Evolutionary conservation across 2,888 invertebrate genomes (phyloP), one percentile per base, ranked within the genome.

Genomic region (Mechanitis messenoides): DNA sequence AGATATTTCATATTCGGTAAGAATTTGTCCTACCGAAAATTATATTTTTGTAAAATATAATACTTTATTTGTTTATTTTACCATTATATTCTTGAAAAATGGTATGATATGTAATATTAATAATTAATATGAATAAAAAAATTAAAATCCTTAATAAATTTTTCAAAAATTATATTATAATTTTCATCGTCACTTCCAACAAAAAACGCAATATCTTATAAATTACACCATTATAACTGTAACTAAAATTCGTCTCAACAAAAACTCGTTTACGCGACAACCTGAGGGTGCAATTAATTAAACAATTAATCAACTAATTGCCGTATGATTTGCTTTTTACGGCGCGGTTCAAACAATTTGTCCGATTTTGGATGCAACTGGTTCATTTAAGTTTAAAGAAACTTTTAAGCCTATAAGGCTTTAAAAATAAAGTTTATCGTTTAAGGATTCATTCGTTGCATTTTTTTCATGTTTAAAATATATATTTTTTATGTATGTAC

Each of bases 231-330:
- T 64, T 58, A 68, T 66, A 69, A 69, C 69, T 68, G 70, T 68
- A 65, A 60, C 63, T 62, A 62, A 65, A 70, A 70, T 65, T 57
- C 57, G 45, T 54, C 59, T 45, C 45, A 45, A 59, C 62, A 68
- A 70, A 68, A 68, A 68, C 68, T 60, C 45, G 67, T 62, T 61
- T 60, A 62, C 64, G 64, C 71, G 74, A 71, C 50, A 72, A 74
- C 73, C 77, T 79, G 75, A 79, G 75, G 77, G 78, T 74, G 81
- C 84, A 90, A 90, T 90, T 90, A 88, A 90, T 90, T 90, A 88
- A 88, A 89, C 85, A 90, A 90, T 89, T 89, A 89, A 89, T 89
- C 87, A 84, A 79, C 83, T 81, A 88, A 88, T 88, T 89, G 83
- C 82, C 74, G 68, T 80, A 82, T 83, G 86, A 86, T 87, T 88